phyloP scores from a whole-genome alignment of 2,888 invertebrate species.

The Brachycybe producta region DNA sequence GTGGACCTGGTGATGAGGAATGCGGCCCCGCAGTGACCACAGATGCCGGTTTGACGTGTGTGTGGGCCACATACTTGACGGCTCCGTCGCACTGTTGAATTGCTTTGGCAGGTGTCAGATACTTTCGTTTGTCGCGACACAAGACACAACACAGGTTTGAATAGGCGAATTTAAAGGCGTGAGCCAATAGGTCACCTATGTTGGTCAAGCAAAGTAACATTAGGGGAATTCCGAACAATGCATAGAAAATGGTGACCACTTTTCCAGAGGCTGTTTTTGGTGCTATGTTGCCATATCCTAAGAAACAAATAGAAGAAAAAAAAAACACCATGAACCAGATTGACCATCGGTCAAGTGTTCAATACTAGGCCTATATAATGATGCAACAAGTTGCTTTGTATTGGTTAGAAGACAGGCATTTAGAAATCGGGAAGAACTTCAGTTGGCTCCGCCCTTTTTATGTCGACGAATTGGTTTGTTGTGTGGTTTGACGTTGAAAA shows the following conservation, averaged over 20 bases:
- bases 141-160: constrained; percentile 34
- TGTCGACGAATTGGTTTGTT: too few species aligned
- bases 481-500: too few species aligned
- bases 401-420: not conserved
- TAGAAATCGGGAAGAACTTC: too few species aligned
- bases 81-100: constrained; percentile 13
- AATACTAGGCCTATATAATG: too few species aligned
- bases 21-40: not conserved
- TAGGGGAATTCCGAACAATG: constrained; percentile 72
- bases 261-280: constrained; percentile 71
- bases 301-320: not conserved
- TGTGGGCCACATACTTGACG: constrained; percentile 9
- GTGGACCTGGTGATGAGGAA: not conserved
- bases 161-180: constrained; percentile 57
- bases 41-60: not conserved
- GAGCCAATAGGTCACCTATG: constrained; percentile 65
- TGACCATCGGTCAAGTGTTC: too few species aligned
- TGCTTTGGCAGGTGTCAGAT: not conserved
- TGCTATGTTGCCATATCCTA: constrained; percentile 74
- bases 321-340: not conserved
- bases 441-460: too few species aligned
- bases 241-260: constrained; percentile 72
- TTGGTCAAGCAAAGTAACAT: constrained; percentile 75
- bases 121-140: constrained; percentile 15
- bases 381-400: too few species aligned